phyloP scores from a whole-genome alignment of 23 tunicate species.

The Trididemnum nubilum region DNA sequence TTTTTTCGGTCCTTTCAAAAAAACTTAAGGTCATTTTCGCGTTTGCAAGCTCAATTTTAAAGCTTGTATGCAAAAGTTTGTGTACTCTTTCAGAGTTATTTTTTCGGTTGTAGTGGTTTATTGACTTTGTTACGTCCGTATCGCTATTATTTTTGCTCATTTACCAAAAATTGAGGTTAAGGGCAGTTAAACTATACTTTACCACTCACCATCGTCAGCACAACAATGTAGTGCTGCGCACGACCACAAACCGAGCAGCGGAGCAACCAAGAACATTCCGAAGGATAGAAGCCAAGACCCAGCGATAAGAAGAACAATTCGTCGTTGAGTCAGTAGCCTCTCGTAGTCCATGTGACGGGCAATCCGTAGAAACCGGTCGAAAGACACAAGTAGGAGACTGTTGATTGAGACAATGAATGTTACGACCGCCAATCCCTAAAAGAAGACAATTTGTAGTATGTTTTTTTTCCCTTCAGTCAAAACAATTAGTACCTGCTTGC shows the following conservation, averaged over 20 bases:
- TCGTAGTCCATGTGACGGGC: slow-evolving; percentile 67
- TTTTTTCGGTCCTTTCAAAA: too few species aligned
- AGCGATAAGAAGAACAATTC: slow-evolving; percentile 44
- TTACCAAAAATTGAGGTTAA: too few species aligned
- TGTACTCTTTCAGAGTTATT: too few species aligned
- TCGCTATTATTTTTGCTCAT: too few species aligned
- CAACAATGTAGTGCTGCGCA: slow-evolving; percentile 77
- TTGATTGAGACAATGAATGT: slow-evolving; percentile 89
- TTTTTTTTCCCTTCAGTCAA: not conserved
- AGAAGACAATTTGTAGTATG: slow-evolving; percentile 25
- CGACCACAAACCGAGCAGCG: slow-evolving; percentile 75
- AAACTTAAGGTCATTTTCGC: too few species aligned
- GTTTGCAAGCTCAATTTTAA: too few species aligned
- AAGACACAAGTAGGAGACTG: slow-evolving; percentile 84
- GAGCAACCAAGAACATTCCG: slow-evolving; percentile 53
- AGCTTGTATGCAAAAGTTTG: too few species aligned
- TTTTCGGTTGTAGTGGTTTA: too few species aligned
- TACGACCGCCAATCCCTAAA: slow-evolving; percentile 88
- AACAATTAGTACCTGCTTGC: not conserved
- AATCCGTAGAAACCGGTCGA: slow-evolving; percentile 88
- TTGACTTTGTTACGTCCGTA: too few species aligned
- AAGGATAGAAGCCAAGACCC: slow-evolving; percentile 64
- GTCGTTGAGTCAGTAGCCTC: slow-evolving; percentile 32
- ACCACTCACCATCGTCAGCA: slow-evolving; percentile 84
- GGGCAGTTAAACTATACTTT: too few species aligned